Base-by-base conservation (phyloP, 2,797 vertebrate species). In the Anas flavirostris region DNA sequence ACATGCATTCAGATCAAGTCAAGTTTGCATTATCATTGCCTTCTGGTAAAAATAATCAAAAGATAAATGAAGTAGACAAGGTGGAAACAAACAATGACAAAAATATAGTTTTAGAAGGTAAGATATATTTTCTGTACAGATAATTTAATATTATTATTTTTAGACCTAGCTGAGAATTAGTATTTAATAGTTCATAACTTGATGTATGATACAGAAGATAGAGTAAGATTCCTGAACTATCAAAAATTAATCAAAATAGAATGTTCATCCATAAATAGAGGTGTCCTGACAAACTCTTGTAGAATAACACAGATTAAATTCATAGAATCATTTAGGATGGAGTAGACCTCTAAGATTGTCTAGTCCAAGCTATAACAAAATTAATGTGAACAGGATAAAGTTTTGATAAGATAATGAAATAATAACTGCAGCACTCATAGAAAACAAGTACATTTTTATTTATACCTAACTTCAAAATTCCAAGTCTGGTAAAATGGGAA, bases 21-120 rank as follows among this genome's bases (percentile, higher is more conserved):
- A 83, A 35, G n/a, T 74, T 37, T 79, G 35, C 68, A 18, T 86
- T 84, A n/a, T 37, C 82, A 19, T 70, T 91, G 48, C 39, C 67
- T 84, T 73, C 79, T 88, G 41, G 25, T 83, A 70, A 78, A 85
- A 88, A 59, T 75, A 94, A 68, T 58, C 58, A 43, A 23, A 93
- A 95, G 21, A 56, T 90, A 66, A 76, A 55, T 88, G 84, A 93
- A 79, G 68, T 8, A 86, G 70, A 94, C 19, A 56, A 73, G 10
- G 21, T 64, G 46, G 86, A 92, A 90, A 50, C 56, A 48, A 33
- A 37, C 4, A 2, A 66, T 86, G 72, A 84, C 35, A 86, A 78
- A 78, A 93, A 78, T 14, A 23, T 9, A 8, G 63, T 82, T 95
- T 84, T 77, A 25, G 80, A 88, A 96, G 95, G 95, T 97, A 92